Base-by-base conservation (phyloP, 1,140 invertebrate species). In the Berghia stephanieae region DNA sequence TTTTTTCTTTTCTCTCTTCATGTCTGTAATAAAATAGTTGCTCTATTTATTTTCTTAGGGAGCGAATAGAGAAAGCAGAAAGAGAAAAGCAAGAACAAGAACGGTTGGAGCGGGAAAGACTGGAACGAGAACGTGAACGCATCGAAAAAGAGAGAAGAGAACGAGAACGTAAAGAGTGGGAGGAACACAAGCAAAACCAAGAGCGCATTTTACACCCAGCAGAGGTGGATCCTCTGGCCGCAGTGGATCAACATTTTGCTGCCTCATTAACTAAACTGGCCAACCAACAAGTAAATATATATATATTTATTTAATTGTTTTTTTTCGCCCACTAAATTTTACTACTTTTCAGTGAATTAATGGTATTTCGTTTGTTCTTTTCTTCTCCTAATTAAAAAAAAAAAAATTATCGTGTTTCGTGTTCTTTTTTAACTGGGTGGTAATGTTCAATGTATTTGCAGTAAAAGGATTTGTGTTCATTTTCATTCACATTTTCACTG, bases 191-290 rank as follows among this genome's bases (percentile, higher is more conserved):
- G 80, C 85, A 90, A 67, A 90, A 88, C 86, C 90, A 89, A 86
- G 83, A 85, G 57, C 91, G 92, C 84, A 86, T 89, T 49, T 66
- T 88, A 0, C 84, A 82, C 21, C 86, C 87, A 66, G 82, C 84
- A 3, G 81, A 74, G 2, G 84, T 85, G 0, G 84, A 84, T 69
- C 82, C 84, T 16, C 71, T 82, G 38, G 92, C 92, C 46, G 94
- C 93, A 83, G 94, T 97, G 60, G 93, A 96, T 81, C 94, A 96
- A 86, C 96, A 97, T 90, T 97, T 97, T 88, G 94, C 95, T 87
- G 94, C 96, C 90, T 96, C 95, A 69, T 90, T 96, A 40, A 79
- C 52, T n/a, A 92, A 94, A 87, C 90, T 94, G 67, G 94, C 94
- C 34, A 93, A 94, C 84, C 94, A 95, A 89, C 95, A 95, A 93